Percentiles rank a stretch among this genome's conserved stretches.
Conservation (phyloP, 2,888 invertebrate species). For the Zaprionus obscuricornis region DNA sequence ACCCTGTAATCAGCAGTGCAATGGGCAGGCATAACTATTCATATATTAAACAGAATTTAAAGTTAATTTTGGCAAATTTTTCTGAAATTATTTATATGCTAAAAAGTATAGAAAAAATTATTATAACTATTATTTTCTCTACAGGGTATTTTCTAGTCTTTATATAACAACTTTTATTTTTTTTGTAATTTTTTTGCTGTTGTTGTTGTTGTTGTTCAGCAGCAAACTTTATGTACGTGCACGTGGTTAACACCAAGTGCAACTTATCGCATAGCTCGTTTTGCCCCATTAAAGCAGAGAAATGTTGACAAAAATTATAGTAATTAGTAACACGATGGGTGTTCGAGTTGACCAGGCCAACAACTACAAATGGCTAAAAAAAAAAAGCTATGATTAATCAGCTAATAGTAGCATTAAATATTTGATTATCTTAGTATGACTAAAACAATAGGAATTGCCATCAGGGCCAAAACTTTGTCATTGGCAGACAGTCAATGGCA, state of each 20-base stretch:
- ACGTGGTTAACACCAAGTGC: constrained; percentile 49
- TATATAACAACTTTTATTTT: constrained; percentile 27
- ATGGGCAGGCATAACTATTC: too few relatives aligned
- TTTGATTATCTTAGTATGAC: too few relatives aligned
- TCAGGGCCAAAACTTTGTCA: too few relatives aligned
- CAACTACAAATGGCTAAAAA: constrained; percentile 33
- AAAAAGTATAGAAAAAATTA: too few relatives aligned
- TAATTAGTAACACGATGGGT: constrained; percentile 50
- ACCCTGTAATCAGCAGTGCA: constrained; percentile 5
- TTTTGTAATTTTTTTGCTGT: constrained; percentile 7
- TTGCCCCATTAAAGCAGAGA: constrained; percentile 2
- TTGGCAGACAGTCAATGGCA: too few relatives aligned
- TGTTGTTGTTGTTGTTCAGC: constrained; percentile 33
- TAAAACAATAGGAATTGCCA: too few relatives aligned
- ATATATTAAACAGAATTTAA: too few relatives aligned
- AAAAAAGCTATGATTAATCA: constrained; percentile 40
- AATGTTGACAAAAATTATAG: constrained; percentile 46
- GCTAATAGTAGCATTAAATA: not conserved
- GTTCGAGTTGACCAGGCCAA: constrained; percentile 8
- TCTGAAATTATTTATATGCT: too few relatives aligned
- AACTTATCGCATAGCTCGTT: constrained; percentile 33
- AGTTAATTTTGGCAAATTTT: too few relatives aligned
- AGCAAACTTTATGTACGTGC: constrained; percentile 60
- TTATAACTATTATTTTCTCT: not conserved
- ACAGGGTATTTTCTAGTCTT: constrained; percentile 17